phyloP scores from a whole-genome alignment of 35 echinoderm and acorn worm species.

The Chiridota heheva region DNA sequence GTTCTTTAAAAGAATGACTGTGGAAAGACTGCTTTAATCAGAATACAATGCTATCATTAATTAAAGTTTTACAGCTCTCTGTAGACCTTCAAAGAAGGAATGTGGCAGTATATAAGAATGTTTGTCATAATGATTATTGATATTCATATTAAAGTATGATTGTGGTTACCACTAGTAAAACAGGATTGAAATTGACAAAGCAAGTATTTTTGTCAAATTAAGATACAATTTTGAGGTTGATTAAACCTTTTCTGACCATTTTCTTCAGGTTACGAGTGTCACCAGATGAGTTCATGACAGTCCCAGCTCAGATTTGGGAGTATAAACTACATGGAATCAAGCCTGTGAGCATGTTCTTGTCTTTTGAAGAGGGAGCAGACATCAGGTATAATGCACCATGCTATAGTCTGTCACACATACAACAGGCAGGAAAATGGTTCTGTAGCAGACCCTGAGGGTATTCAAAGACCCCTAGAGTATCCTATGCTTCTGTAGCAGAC shows the following conservation, averaged over 20 bases:
- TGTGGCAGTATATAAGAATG: no score
- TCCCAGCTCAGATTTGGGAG: slow-evolving; percentile 68
- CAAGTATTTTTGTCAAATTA: background rate
- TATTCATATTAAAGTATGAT: background rate
- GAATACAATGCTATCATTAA: no score
- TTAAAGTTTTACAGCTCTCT: no score
- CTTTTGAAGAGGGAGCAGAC: slow-evolving; percentile 56
- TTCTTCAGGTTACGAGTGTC: slow-evolving; percentile 60
- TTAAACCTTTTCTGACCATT: background rate
- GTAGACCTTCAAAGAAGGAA: background rate
- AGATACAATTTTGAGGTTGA: background rate
- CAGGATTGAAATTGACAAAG: background rate
- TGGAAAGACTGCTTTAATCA: no score
- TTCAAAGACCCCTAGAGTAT: no score
- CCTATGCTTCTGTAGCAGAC: no score
- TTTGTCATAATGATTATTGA: background rate
- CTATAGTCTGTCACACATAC: no score
- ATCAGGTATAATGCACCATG: no score
- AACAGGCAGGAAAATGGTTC: no score
- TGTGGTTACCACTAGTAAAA: background rate
- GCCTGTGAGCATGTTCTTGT: slow-evolving; percentile 54
- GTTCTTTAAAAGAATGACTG: no score
- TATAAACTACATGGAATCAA: slow-evolving; percentile 60
- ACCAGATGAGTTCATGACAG: slow-evolving; percentile 46
- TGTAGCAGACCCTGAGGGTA: no score